Conservation (phyloP, 2,888 invertebrate genomes). For the Sepioteuthis lessoniana region DNA sequence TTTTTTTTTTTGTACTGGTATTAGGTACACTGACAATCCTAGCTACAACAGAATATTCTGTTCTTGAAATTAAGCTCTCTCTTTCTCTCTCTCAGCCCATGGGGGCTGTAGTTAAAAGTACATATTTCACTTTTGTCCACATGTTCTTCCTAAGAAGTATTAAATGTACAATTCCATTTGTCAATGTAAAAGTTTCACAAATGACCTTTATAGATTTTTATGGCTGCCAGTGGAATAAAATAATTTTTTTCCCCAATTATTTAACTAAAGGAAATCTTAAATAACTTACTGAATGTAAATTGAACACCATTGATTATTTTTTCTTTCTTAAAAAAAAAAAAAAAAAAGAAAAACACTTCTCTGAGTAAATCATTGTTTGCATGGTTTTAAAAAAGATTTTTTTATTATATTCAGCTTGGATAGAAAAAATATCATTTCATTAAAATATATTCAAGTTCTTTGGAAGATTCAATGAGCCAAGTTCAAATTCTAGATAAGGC, state of each 20-base stretch:
- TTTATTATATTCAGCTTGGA: background rate
- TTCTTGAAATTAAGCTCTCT: background rate
- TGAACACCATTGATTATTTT: too few species aligned
- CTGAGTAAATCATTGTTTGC: too few species aligned
- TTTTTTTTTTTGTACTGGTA: background rate
- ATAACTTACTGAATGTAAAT: too few species aligned
- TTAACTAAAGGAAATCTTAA: too few species aligned
- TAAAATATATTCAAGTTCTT: background rate
- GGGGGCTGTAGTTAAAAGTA: background rate
- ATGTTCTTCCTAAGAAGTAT: background rate
- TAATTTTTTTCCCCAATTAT: too few species aligned
- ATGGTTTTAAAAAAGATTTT: background rate
- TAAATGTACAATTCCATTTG: background rate
- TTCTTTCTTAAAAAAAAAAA: too few species aligned
- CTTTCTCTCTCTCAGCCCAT: background rate
- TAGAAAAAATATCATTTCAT: background rate
- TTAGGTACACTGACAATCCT: background rate
- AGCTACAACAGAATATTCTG: background rate
- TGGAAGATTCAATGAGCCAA: background rate
- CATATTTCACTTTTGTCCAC: background rate
- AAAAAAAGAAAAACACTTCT: too few species aligned
- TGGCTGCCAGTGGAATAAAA: too few species aligned
- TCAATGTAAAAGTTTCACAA: too few species aligned
- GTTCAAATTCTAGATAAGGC: too few species aligned
- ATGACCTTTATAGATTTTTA: too few species aligned